Evolutionary conservation across 1,140 invertebrate genomes (phyloP), one percentile per base, ranked within the genome.

Genomic region (Achatina immaculata): DNA sequence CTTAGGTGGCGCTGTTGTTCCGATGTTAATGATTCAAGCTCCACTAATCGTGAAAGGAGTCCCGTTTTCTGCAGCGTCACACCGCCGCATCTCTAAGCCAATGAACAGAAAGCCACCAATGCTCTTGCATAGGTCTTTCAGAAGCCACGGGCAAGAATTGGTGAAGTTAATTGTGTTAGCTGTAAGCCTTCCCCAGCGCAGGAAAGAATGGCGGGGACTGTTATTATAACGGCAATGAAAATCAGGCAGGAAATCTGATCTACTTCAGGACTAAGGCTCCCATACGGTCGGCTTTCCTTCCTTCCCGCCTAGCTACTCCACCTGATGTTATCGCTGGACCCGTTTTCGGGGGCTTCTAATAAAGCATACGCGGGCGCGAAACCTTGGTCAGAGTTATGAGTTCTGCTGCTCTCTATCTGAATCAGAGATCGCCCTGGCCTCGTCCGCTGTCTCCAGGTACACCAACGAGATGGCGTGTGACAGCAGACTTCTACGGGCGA

Each of bases 221-320:
- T 68, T 68, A 68, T 68, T 68, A 68, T 36, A 36, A 40, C 65
- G 7, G 65, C 65, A 68, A 68, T 68, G 24, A 68, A n/a, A 68
- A 68, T 11, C 65, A 3, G 28, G 28, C 65, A 1, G n/a, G 65
- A 68, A 31, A 68, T 40, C 1, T 40, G 65, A 68, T 68, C 6
- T 24, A 31, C 31, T 19, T 6, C 7, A 21, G 48, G 48, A 55
- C 7, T 55, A 16, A 2, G 2, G 31, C n/a, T 40, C n/a, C 38
- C 65, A 68, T 68, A 11, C 11, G 31, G 65, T 40, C 65, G 4
- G 4, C 11, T 68, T 9, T 40, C 31, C 65, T 9, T 40, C 9
- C 65, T 16, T 14, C 65, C 65, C 65, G 31, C 65, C 65, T 31
- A 3, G 19, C n/a, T 31, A 36, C 4, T n/a, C 2, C 3, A 40